Conservation (phyloP, 1,140 invertebrate species). For the Drosophila nikananu region DNA sequence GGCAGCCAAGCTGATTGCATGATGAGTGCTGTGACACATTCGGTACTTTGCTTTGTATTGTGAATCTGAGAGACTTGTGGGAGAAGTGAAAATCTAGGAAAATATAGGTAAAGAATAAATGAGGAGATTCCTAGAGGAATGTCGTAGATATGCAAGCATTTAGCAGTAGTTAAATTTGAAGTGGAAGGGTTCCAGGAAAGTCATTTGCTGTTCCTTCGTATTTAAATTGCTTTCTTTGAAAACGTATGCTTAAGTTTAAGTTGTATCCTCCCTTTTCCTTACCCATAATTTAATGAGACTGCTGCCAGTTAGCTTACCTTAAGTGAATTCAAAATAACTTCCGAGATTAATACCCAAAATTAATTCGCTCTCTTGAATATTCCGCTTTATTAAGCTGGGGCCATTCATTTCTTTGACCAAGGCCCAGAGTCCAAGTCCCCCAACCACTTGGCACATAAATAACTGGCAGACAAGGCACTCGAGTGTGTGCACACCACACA, state of each 20-base stretch:
- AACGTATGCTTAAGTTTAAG: too few relatives aligned
- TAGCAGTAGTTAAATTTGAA: neutral
- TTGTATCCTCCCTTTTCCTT: too few relatives aligned
- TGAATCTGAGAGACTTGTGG: neutral
- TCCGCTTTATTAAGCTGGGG: conserved; percentile 29
- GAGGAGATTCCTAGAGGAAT: neutral
- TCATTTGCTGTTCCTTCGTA: neutral
- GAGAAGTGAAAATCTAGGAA: neutral
- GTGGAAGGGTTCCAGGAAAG: neutral
- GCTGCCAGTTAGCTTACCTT: neutral
- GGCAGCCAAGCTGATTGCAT: conserved; percentile 19
- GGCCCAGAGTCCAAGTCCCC: neutral
- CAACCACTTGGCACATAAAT: conserved; percentile 57
- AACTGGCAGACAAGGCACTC: conserved; percentile 65
- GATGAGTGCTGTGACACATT: conserved; percentile 37
- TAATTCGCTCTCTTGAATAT: conserved; percentile 38
- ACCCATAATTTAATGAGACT: neutral
- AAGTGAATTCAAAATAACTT: conserved; percentile 14
- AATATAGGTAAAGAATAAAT: neutral
- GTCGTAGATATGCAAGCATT: neutral
- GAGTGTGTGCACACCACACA: conserved; percentile 72
- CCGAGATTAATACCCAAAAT: conserved; percentile 31
- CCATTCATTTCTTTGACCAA: conserved; percentile 27
- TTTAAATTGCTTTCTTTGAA: neutral
- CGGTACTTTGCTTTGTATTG: neutral